phyloP scores from a whole-genome alignment of 1,140 invertebrate species.

The Drosophila suzukii region DNA sequence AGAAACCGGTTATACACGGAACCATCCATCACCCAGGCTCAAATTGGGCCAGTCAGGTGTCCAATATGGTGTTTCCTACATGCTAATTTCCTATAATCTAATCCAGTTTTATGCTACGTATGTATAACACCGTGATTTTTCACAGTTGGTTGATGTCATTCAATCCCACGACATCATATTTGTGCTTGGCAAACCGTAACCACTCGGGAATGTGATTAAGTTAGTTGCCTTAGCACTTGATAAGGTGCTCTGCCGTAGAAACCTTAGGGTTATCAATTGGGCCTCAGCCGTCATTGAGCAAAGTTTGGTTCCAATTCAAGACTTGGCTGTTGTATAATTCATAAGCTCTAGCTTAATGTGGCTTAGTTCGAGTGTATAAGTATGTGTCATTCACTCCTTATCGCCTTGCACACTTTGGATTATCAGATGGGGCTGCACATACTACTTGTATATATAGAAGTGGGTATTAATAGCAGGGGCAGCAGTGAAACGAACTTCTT shows the following conservation, averaged over 20 bases:
- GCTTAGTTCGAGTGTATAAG: neutral
- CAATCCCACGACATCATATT: slow-evolving; percentile 40
- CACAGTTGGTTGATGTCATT: slow-evolving; percentile 53
- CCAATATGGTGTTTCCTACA: neutral
- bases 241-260: slow-evolving; percentile 14
- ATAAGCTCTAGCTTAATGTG: slow-evolving; percentile 1
- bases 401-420: slow-evolving; percentile 18
- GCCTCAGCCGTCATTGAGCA: slow-evolving; percentile 33
- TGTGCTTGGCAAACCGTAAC: slow-evolving; percentile 46
- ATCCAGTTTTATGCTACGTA: neutral
- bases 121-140: slow-evolving; percentile 20
- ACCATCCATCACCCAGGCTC: neutral
- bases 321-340: slow-evolving; percentile 39
- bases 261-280: slow-evolving; percentile 29
- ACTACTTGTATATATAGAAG: neutral
- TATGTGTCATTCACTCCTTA: slow-evolving; percentile 24
- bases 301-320: slow-evolving; percentile 27
- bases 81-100: slow-evolving; percentile 2
- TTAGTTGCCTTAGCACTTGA: slow-evolving; percentile 20
- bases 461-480: slow-evolving; percentile 13
- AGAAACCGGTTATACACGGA: neutral
- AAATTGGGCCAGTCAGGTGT: slow-evolving; percentile 13
- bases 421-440: slow-evolving; percentile 36
- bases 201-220: slow-evolving; percentile 27
- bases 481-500: neutral